Evolutionary conservation across 1,140 invertebrate species (phyloP), one percentile per base, ranked within the genome.

Genomic region (Drosophila grimshawi): DNA sequence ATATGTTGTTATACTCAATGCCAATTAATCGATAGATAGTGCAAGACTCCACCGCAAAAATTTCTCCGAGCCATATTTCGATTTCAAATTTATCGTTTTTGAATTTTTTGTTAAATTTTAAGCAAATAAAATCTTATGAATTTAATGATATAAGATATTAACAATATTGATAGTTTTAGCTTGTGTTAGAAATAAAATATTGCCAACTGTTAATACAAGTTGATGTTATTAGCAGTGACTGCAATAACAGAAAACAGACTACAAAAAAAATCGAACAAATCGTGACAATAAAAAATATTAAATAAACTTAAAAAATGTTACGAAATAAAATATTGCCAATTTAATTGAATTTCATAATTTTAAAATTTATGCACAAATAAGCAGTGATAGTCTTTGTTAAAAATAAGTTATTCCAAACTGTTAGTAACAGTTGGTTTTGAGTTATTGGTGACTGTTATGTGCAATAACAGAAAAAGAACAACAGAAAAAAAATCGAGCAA

Each of bases 221-320:
- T 11, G 4, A n/a, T 11, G 55, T 33, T 60, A 59, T 7, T 8
- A 6, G 19, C 57, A 29, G 19, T 37, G 11, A 37, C 35, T 48
- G 19, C 19, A 19, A 19, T 19, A 19, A 19, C 19, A 19, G 19
- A 19, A 19, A 1, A 19, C 19, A 46, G 55, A 8, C 33, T 46
- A 65, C 52, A 19, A 19, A 1, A 19, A 19, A 19, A 19, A 19
- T 19, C 19, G 19, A 19, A 1, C 19, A 19, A 19, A 19, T 74
- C 62, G 46, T 56, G 32, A 69, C 61, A 76, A 64, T 61, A 71
- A 59, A 71, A 57, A 60, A 71, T 68, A 72, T 19, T 19, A 55
- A 76, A 72, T 53, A 71, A 69, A 59, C 10, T 32, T 59, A 30
- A 6, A 45, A 59, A 59, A 53, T 48, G 19, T 19, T 19, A 19